Conservation (phyloP, 2,113 vertebrate genomes). For the Nasalis larvatus region DNA sequence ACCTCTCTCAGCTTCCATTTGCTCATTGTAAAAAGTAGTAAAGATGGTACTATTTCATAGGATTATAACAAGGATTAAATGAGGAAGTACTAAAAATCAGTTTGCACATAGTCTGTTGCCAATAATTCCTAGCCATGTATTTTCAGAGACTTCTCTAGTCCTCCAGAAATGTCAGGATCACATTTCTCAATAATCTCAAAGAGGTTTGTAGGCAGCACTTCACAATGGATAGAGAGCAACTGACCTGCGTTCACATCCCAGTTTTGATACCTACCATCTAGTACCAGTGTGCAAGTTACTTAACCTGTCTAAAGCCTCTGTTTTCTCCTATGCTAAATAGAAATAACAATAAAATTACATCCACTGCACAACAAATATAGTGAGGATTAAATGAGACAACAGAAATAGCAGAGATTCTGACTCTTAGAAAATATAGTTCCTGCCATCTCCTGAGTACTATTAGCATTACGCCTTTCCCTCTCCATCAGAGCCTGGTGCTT, state of each 20-base stretch:
- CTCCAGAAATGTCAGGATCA: background rate
- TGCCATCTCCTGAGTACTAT: background rate
- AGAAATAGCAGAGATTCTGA: background rate
- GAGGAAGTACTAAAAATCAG: background rate
- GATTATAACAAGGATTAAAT: background rate
- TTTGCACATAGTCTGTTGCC: background rate
- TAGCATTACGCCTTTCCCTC: background rate
- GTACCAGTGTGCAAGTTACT: background rate
- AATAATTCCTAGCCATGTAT: background rate
- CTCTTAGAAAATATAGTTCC: background rate
- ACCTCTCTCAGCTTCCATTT: background rate
- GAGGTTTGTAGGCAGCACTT: background rate
- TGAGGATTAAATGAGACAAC: background rate
- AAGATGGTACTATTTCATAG: background rate
- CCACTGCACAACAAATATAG: background rate
- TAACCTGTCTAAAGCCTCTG: background rate
- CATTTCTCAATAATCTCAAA: background rate
- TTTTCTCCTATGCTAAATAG: background rate
- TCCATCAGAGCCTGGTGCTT: background rate
- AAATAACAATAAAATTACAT: background rate
- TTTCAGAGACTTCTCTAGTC: background rate
- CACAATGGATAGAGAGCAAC: background rate
- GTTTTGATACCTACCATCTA: background rate
- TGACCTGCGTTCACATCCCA: background rate
- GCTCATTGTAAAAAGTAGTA: background rate